Base-by-base conservation (phyloP, 1,140 invertebrate genomes). In the Cyphomyrmex costatus region DNA sequence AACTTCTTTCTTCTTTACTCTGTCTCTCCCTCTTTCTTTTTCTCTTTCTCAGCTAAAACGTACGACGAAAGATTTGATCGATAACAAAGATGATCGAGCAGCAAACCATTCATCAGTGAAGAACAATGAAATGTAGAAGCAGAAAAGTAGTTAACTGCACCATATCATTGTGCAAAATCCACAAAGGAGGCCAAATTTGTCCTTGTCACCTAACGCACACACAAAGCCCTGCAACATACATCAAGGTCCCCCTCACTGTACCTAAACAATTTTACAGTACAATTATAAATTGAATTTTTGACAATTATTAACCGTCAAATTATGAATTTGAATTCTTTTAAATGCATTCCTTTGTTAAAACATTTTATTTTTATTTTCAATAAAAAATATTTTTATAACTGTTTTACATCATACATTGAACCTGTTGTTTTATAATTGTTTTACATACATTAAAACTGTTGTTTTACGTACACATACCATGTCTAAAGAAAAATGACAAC, bases 211-310 rank as follows among this genome's bases (percentile, higher is more conserved):
- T 93, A 94, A 94, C 87, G 90, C 87, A 93, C 92, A 93, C 92
- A 91, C 93, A 93, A 91, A 87, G 83, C 88, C 93, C 93, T 94
- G 93, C 68, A 94, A 94, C 93, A 94, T 78, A 94, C 82, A 93
- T 76, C 86, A 93, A 79, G 91, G 92, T 92, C 89, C 90, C 89
- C 88, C 87, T 89, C 70, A 86, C 89, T 92, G 86, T 92, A 92
- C 88, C 92, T 91, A 88, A 84, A 83, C 82, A 77, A 60, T 86
- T 87, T 86, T 86, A 56, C 7, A 70, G 58, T 49, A 49, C 5
- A 84, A 87, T 79, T 42, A 51, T 30, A 89, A 56, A 89, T 74
- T 89, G 78, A 68, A 87, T 85, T 61, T 3, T 49, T 5, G 30
- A 14, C 30, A 51, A 3, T 51, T 76, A 60, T 30, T 58, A 74